A percentile compares a stretch with the other conserved stretches of the same genome.
Conservation (phyloP, 2,797 vertebrate species). For the Sebastolobus altivelis region DNA sequence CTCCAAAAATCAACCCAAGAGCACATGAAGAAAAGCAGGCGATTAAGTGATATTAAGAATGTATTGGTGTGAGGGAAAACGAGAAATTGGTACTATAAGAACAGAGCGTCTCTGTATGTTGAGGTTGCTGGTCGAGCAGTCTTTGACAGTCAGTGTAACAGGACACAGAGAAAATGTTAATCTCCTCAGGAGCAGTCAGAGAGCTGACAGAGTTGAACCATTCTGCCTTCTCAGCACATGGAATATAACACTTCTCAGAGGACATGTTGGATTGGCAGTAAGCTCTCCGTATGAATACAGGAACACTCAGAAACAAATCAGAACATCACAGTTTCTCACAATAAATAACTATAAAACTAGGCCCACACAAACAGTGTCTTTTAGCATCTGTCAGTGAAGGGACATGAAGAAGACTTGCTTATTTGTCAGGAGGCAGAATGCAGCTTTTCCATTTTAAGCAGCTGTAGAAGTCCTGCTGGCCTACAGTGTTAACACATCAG, state of each 20-base stretch:
- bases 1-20: neutral
- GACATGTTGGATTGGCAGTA: constrained; percentile 35
- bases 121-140: neutral
- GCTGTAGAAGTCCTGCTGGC: neutral
- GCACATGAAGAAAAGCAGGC: neutral
- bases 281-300: constrained; percentile 17
- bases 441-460: constrained; percentile 3
- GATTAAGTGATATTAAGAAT: neutral
- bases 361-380: neutral
- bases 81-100: neutral
- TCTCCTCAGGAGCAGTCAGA: constrained; percentile 23
- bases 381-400: neutral
- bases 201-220: constrained; percentile 7
- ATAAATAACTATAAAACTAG: neutral
- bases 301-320: constrained; percentile 7
- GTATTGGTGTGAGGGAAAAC: neutral
- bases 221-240: constrained; percentile 40
- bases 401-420: neutral
- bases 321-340: constrained; percentile 15
- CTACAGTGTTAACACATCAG: constrained; percentile 28
- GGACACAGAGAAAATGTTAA: constrained; percentile 16
- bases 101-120: neutral
- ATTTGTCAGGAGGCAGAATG: constrained; percentile 11
- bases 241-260: constrained; percentile 28
- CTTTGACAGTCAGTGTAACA: constrained; percentile 4